Conservation (phyloP, 23 tunicate species). For the Aplidium turbinatum region DNA sequence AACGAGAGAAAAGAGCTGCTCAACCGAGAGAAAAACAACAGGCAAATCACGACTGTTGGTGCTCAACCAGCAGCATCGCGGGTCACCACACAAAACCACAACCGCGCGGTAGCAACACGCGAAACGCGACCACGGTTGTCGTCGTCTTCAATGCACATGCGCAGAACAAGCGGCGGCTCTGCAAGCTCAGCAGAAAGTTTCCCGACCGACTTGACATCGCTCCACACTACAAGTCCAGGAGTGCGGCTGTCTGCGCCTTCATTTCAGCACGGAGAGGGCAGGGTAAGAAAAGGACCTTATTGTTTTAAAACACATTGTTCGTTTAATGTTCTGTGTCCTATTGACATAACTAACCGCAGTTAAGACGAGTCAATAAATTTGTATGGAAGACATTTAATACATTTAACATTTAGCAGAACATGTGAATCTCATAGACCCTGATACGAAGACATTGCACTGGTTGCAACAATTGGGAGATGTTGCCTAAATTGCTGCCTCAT, state of each 20-base stretch:
- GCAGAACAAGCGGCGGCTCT: conserved; percentile 90
- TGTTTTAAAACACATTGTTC: no score
- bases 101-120: not conserved
- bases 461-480: no score
- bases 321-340: no score
- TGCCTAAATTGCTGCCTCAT: no score
- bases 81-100: not conserved
- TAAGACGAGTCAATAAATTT: no score
- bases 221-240: conserved; percentile 62
- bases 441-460: no score
- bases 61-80: not conserved
- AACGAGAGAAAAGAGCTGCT: not conserved
- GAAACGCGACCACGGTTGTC: conserved; percentile 27
- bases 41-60: not conserved
- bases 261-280: conserved; percentile 20
- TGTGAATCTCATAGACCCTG: no score
- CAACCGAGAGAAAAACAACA: not conserved
- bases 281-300: not conserved
- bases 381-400: no score
- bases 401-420: no score
- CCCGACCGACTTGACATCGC: conserved; percentile 81
- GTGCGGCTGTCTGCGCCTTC: conserved; percentile 59
- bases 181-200: conserved; percentile 95
- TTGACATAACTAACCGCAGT: no score
- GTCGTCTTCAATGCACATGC: conserved; percentile 27